Evolutionary conservation across 2,888 invertebrate species (phyloP).

Genomic region (Lagria hirta): DNA sequence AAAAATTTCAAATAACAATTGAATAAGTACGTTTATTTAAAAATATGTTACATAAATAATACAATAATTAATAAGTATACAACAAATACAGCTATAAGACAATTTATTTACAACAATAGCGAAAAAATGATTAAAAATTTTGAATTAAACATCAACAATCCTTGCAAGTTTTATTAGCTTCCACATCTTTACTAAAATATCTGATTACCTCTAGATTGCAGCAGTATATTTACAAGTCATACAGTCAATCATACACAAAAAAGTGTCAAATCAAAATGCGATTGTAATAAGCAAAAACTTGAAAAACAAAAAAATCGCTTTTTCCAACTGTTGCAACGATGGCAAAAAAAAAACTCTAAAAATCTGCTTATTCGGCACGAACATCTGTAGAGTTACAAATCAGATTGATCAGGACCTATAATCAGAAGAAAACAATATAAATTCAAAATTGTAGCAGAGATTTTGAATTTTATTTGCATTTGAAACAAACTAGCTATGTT

Average conservation of each 20-base stretch:
- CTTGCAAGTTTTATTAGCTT: constrained; percentile 24
- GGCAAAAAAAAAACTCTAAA: constrained; percentile 18
- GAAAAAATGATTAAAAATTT: constrained; percentile 14
- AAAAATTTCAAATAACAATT: constrained; percentile 4
- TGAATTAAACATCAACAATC: constrained; percentile 26
- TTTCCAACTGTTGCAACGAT: constrained; percentile 11
- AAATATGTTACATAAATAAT: constrained; percentile 24
- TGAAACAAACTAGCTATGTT: constrained; percentile 30
- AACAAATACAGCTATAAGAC: constrained; percentile 13
- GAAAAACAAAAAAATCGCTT: constrained; percentile 12
- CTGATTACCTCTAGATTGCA: constrained; percentile 18
- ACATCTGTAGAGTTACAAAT: constrained; percentile 53
- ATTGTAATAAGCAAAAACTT: constrained; percentile 18
- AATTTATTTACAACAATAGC: constrained; percentile 20
- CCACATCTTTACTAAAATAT: too few species aligned
- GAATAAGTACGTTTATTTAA: constrained; percentile 22
- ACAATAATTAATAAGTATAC: constrained; percentile 19
- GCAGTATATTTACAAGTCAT: constrained; percentile 14
- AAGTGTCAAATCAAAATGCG: constrained; percentile 15
- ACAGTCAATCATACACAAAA: constrained; percentile 13
- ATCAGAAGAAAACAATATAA: too few species aligned
- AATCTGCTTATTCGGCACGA: constrained; percentile 8
- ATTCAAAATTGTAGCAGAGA: constrained; percentile 7
- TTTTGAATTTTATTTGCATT: constrained; percentile 40
- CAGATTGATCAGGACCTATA: constrained; percentile 65